Percentiles rank a stretch among this genome's conserved stretches.
phyloP scores from a whole-genome alignment of 2,888 invertebrate species.

The Oscheius onirici region DNA sequence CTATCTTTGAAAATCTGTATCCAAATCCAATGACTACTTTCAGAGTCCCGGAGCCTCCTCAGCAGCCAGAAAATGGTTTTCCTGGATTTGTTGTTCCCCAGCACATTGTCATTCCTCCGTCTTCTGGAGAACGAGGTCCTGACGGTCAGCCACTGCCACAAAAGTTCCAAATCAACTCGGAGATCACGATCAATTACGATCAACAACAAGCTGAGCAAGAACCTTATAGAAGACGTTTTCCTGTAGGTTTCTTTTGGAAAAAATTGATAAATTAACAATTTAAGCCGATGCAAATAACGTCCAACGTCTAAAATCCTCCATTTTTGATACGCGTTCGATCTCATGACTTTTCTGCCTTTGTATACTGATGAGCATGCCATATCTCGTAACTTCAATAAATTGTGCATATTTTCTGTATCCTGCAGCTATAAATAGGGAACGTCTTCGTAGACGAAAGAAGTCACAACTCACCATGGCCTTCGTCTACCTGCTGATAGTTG shows the following conservation, averaged over 20 bases:
- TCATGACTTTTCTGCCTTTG: conserved; percentile 28
- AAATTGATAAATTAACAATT: background rate
- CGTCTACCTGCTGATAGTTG: background rate
- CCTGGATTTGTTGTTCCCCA: conserved; percentile 67
- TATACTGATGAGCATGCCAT: conserved; percentile 21
- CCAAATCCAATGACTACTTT: background rate
- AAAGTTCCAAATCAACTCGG: conserved; percentile 70
- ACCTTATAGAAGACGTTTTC: conserved; percentile 1
- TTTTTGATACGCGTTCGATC: conserved; percentile 17
- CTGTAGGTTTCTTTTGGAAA: background rate
- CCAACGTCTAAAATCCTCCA: conserved; percentile 26
- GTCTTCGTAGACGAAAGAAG: too few relatives aligned
- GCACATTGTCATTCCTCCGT: conserved; percentile 69
- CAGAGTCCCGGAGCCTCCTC: conserved; percentile 6
- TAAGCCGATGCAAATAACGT: conserved; percentile 34
- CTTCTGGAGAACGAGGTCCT: conserved; percentile 54
- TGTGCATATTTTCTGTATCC: background rate
- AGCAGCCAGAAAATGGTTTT: conserved; percentile 3
- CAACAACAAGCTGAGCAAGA: conserved; percentile 6
- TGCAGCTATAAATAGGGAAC: background rate
- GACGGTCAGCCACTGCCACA: conserved; percentile 60
- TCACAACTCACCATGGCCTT: background rate
- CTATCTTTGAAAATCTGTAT: background rate
- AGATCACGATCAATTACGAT: conserved; percentile 71
- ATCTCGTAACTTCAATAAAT: background rate